Evolutionary conservation across 2,888 invertebrate genomes (phyloP).

Genomic region (Cremastinae sp.): DNA sequence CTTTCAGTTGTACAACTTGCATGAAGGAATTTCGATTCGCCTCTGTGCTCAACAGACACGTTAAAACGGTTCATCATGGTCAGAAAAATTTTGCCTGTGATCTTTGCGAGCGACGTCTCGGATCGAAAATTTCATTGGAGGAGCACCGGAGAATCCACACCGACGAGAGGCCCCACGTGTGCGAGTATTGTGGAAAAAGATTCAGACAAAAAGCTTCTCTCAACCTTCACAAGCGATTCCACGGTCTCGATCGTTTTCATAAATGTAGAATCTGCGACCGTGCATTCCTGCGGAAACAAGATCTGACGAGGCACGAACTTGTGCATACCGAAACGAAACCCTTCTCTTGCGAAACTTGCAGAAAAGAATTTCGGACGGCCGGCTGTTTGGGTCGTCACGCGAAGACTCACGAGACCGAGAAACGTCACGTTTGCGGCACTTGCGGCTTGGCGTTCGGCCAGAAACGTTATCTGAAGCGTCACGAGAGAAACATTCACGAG

Average conservation of each 20-base stretch:
- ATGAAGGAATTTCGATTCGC: slow-evolving; percentile 73
- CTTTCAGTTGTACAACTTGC: slow-evolving; percentile 72
- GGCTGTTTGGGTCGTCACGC: slow-evolving; percentile 81
- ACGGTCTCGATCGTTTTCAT: slow-evolving; percentile 59
- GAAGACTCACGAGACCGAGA: slow-evolving; percentile 79
- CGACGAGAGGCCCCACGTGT: slow-evolving; percentile 72
- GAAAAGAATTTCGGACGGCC: slow-evolving; percentile 80
- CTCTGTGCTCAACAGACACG: slow-evolving; percentile 72
- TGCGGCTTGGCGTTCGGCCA: slow-evolving; percentile 81
- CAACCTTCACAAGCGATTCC: slow-evolving; percentile 77
- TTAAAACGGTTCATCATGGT: slow-evolving; percentile 71
- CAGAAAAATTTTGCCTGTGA: slow-evolving; percentile 72
- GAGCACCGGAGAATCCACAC: slow-evolving; percentile 76
- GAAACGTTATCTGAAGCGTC: slow-evolving; percentile 81
- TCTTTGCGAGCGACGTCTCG: slow-evolving; percentile 71
- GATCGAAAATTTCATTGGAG: slow-evolving; percentile 70
- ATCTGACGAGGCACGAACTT: slow-evolving; percentile 80
- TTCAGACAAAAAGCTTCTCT: slow-evolving; percentile 81
- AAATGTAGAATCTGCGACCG: slow-evolving; percentile 73
- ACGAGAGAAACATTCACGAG: slow-evolving; percentile 69
- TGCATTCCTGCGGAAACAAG: slow-evolving; percentile 80
- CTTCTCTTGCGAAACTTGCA: slow-evolving; percentile 81
- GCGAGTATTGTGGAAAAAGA: slow-evolving; percentile 80
- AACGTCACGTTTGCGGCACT: slow-evolving; percentile 77
- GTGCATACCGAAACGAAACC: slow-evolving; percentile 79